Evolutionary conservation across 2,113 vertebrate genomes (phyloP).

Genomic region (Protobothrops mucrosquamatus): DNA sequence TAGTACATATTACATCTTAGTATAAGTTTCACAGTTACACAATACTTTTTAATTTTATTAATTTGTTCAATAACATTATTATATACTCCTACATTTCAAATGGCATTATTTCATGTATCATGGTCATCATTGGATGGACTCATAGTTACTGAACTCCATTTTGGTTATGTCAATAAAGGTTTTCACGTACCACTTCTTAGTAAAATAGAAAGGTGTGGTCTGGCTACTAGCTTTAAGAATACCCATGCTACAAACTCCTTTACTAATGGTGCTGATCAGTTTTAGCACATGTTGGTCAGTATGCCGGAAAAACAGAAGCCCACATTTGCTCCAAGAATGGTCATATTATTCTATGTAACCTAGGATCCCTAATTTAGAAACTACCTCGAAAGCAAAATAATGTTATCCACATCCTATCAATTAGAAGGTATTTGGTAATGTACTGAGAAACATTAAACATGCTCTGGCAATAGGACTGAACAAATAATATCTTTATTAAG

Average conservation of each 20-base stretch:
- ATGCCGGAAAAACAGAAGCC: not conserved
- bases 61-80: not conserved
- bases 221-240: not conserved
- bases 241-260: not conserved
- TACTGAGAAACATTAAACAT: not conserved
- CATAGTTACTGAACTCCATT: not conserved
- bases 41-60: not conserved
- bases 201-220: not conserved
- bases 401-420: not conserved
- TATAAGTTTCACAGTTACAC: not conserved
- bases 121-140: not conserved
- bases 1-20: not conserved
- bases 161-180: not conserved
- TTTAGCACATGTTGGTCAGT: not conserved
- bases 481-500: not conserved
- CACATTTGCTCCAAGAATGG: not conserved
- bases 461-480: not conserved
- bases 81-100: not conserved
- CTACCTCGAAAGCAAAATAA: not conserved
- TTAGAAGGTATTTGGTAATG: not conserved
- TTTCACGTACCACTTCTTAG: not conserved
- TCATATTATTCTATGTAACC: not conserved
- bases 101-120: not conserved
- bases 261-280: not conserved
- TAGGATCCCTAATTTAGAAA: not conserved